Percentiles rank a stretch among this genome's conserved stretches.
Evolutionary conservation across 2,888 invertebrate genomes (phyloP).

Genomic region (Pseudoips prasinana): DNA sequence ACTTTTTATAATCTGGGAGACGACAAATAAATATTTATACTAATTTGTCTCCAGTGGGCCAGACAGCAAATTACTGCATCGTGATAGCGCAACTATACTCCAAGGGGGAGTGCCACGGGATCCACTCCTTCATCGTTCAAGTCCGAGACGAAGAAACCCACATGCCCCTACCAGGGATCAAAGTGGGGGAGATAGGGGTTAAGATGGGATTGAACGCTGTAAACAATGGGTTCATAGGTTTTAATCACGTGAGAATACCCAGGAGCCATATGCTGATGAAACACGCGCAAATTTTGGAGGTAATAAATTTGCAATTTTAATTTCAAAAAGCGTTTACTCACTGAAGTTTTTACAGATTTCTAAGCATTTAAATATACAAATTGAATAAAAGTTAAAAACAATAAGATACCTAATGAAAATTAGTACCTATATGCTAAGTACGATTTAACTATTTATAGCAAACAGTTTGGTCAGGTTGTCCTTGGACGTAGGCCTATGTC

Average conservation of each 20-base stretch:
- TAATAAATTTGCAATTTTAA: slow-evolving; percentile 31
- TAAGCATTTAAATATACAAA: too few relatives aligned
- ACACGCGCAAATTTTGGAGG: slow-evolving; percentile 89
- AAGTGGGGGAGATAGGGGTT: slow-evolving; percentile 96
- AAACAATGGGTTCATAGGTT: slow-evolving; percentile 96
- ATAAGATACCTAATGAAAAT: too few relatives aligned
- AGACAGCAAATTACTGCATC: slow-evolving; percentile 94
- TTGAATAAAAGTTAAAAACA: too few relatives aligned
- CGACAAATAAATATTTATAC: too few relatives aligned
- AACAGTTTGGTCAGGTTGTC: too few relatives aligned
- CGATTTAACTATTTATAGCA: too few relatives aligned
- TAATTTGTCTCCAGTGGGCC: slow-evolving; percentile 93
- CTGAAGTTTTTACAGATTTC: too few relatives aligned
- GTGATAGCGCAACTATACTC: slow-evolving; percentile 95
- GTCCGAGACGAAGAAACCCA: slow-evolving; percentile 94
- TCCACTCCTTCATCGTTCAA: slow-evolving; percentile 96
- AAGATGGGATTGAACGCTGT: slow-evolving; percentile 94
- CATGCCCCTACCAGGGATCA: slow-evolving; percentile 91
- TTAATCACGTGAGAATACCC: slow-evolving; percentile 93
- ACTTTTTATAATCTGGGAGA: too few relatives aligned
- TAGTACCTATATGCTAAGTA: too few relatives aligned
- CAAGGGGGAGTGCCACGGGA: slow-evolving; percentile 90
- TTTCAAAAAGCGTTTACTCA: too few relatives aligned
- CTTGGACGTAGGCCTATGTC: too few relatives aligned
- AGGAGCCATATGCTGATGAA: slow-evolving; percentile 95